phyloP scores from a whole-genome alignment of 2,797 vertebrate genomes.

The Clamator glandarius region DNA sequence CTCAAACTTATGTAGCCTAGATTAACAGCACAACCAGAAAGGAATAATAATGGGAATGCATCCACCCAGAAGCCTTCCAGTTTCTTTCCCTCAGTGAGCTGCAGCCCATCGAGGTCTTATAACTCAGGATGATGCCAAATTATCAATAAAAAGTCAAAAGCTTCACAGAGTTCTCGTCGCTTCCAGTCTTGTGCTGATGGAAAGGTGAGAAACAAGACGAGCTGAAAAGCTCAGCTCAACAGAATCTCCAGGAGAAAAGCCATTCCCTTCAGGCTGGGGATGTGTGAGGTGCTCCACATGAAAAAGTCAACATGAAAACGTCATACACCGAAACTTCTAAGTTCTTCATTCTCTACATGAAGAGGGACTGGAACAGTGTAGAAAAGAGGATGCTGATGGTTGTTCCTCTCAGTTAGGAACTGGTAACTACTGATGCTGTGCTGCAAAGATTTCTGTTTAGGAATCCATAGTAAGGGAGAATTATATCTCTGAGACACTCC shows the following conservation, averaged over 20 bases:
- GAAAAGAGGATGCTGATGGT: neutral
- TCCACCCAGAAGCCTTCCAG: neutral
- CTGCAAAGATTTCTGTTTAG: neutral
- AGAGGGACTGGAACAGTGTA: neutral
- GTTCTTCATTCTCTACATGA: neutral
- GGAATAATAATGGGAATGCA: neutral
- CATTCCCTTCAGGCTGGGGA: rapidly evolving
- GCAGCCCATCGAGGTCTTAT: neutral
- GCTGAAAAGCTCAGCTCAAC: neutral
- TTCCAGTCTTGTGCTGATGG: neutral
- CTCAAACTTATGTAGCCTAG: neutral
- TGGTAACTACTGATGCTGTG: neutral
- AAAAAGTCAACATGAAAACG: neutral
- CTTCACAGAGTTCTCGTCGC: neutral
- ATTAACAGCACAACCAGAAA: neutral
- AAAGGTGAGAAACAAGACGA: neutral
- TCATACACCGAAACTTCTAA: neutral
- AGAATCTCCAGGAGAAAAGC: neutral
- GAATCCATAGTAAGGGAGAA: neutral
- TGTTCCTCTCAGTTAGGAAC: neutral
- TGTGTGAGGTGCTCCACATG: neutral
- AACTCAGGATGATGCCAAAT: neutral
- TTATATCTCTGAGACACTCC: neutral
- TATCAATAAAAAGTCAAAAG: neutral
- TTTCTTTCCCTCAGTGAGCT: neutral